Evolutionary conservation across 2,797 vertebrate species (phyloP), one percentile per base, ranked within the genome.

Genomic region (Hybognathus amarus): DNA sequence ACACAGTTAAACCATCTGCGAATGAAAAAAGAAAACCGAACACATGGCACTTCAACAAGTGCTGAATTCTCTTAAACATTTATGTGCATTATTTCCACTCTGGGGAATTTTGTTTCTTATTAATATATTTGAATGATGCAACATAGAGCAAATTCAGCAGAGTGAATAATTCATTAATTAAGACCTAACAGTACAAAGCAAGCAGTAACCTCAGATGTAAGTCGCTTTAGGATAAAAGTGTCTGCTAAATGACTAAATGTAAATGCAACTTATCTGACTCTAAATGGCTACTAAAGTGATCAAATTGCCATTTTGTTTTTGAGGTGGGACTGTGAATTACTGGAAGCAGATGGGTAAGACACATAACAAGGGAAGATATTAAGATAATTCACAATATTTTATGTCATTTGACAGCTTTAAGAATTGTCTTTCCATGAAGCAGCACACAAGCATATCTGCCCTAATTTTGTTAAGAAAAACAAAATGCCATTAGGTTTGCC

Each of bases 51-150:
- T 88, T 87, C 87, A 91, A 84, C 83, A 89, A 87, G 90, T 69
- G 87, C 87, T 70, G 87, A 90, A 91, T 88, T 85, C 89, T 86
- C 85, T 95, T 87, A 93, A 94, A 94, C 91, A 94, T 94, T 94
- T 84, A 94, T 93, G 86, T 82, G 85, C 90, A 83, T 93, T 94
- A 92, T 91, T 92, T 94, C 91, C 91, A 93, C 91, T 92, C 93
- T 88, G 92, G 91, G 92, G 90, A 92, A 88, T 90, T 90, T 74
- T 88, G 85, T 77, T 87, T 91, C 91, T 92, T 91, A 93, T 93
- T 90, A 89, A 90, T 93, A 89, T 90, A 91, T 93, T 93, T 94
- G 92, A 87, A 86, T 95, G 94, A 95, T 88, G 93, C 93, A 94
- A 94, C 89, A 90, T 84, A 91, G 90, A 94, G 92, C 85, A 94